Percentiles rank a stretch among this genome's conserved stretches.
Conservation (phyloP, 1,140 invertebrate genomes). For the Vanessa tameamea region DNA sequence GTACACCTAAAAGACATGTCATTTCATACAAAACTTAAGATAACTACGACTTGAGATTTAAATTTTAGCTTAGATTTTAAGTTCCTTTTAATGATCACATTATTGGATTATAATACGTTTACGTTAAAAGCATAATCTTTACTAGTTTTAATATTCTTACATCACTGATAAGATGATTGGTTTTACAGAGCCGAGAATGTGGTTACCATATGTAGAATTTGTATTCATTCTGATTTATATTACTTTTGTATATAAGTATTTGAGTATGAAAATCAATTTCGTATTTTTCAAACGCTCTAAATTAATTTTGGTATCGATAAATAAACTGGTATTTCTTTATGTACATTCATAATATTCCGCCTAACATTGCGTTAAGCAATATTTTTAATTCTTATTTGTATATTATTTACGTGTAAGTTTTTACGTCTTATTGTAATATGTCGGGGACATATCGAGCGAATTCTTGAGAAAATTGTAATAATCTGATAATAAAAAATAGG, state of each 20-base stretch:
- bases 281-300: background rate
- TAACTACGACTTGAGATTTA: conserved; percentile 31
- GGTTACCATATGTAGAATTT: conserved; percentile 55
- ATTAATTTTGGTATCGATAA: background rate
- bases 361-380: conserved; percentile 62
- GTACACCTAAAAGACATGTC: conserved; percentile 69
- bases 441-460: background rate
- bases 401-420: conserved; percentile 27
- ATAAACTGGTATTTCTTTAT: conserved; percentile 22
- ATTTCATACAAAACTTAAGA: conserved; percentile 42
- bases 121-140: conserved; percentile 47
- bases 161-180: conserved; percentile 51
- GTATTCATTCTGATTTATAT: conserved; percentile 32
- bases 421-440: background rate
- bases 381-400: conserved; percentile 42
- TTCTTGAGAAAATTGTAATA: background rate
- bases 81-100: conserved; percentile 19
- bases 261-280: conserved; percentile 1
- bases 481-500: background rate
- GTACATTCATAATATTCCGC: conserved; percentile 54
- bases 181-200: conserved; percentile 56
- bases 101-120: conserved; percentile 22
- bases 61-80: conserved; percentile 45
- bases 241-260: conserved; percentile 17
- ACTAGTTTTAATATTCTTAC: conserved; percentile 55